Percentiles rank a stretch among this genome's conserved stretches.
Conservation (phyloP, 2,113 vertebrate species). For the Antigone vipio region DNA sequence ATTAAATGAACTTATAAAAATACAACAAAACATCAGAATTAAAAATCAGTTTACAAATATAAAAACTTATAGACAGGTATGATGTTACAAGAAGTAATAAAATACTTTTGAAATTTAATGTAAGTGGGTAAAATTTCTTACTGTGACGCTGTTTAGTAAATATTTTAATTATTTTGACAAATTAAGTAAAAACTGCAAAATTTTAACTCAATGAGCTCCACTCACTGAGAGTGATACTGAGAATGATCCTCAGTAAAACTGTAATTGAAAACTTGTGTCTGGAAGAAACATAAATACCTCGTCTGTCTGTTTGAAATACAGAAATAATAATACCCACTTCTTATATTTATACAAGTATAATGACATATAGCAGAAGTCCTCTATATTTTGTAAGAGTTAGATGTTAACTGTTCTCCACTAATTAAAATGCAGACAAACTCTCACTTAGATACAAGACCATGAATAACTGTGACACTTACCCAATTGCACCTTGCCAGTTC, state of each 20-base stretch:
- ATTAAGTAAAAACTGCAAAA: neutral
- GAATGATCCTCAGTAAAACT: neutral
- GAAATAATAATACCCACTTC: neutral
- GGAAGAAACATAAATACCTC: neutral
- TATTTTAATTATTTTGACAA: neutral
- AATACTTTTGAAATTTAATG: neutral
- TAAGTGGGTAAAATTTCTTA: neutral
- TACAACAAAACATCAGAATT: neutral
- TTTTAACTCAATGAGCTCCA: neutral
- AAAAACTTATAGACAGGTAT: neutral
- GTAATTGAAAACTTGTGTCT: neutral
- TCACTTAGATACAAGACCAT: conserved; percentile 15
- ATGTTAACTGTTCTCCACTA: conserved; percentile 26
- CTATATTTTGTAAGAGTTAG: conserved; percentile 19
- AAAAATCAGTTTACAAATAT: neutral
- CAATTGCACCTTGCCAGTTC: conserved; percentile 47
- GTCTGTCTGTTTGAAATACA: neutral
- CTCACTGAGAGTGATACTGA: neutral
- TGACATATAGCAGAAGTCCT: neutral
- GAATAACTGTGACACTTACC: conserved; percentile 68
- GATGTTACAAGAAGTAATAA: neutral
- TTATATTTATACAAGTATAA: conserved; percentile 26
- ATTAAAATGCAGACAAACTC: conserved; percentile 67
- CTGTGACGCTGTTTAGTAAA: neutral
- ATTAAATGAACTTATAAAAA: neutral